These are phyloP conservation scores for Drepana falcataria DNA, from an alignment of 2,888 invertebrate species.

Conservation along the genomic window DNA sequence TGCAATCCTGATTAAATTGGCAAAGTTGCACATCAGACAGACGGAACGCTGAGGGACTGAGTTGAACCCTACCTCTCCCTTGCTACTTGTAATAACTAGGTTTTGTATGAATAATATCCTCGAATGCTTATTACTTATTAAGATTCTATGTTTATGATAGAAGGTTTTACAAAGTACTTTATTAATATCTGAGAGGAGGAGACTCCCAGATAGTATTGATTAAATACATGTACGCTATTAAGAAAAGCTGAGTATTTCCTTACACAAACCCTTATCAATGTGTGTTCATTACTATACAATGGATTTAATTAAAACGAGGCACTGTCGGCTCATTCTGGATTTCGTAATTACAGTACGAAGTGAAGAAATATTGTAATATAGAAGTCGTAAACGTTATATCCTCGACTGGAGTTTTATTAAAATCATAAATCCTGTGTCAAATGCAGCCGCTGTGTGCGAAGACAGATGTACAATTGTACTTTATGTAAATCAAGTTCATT, in stretches of 20 bases:
- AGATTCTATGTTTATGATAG: too few relatives aligned
- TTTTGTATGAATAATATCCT: too few relatives aligned
- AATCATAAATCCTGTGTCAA: slow-evolving; percentile 76
- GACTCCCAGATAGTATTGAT: too few relatives aligned
- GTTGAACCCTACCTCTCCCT: too few relatives aligned
- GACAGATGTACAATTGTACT: slow-evolving; percentile 61
- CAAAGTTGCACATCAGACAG: too few relatives aligned
- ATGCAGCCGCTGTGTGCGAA: slow-evolving; percentile 63
- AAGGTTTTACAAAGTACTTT: too few relatives aligned
- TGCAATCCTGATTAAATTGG: too few relatives aligned
- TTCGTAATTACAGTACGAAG: slow-evolving; percentile 37
- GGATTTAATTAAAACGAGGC: slow-evolving; percentile 41
- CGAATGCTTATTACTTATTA: too few relatives aligned
- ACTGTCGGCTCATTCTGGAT: slow-evolving; percentile 33
- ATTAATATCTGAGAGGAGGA: too few relatives aligned
- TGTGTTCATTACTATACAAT: slow-evolving; percentile 31
- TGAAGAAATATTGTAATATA: slow-evolving; percentile 49
- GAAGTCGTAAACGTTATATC: slow-evolving; percentile 56
- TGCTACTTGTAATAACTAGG: too few relatives aligned
- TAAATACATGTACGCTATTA: slow-evolving; percentile 3
- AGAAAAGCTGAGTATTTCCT: slow-evolving; percentile 9
- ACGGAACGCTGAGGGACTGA: too few relatives aligned
- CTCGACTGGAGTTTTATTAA: slow-evolving; percentile 69
- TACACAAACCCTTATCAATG: slow-evolving; percentile 19
- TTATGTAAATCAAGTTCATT: slow-evolving; percentile 56